Percentiles rank a stretch among this genome's conserved stretches.
Evolutionary conservation across 1,140 invertebrate genomes (phyloP).

Genomic region (Cecropterus lyciades): DNA sequence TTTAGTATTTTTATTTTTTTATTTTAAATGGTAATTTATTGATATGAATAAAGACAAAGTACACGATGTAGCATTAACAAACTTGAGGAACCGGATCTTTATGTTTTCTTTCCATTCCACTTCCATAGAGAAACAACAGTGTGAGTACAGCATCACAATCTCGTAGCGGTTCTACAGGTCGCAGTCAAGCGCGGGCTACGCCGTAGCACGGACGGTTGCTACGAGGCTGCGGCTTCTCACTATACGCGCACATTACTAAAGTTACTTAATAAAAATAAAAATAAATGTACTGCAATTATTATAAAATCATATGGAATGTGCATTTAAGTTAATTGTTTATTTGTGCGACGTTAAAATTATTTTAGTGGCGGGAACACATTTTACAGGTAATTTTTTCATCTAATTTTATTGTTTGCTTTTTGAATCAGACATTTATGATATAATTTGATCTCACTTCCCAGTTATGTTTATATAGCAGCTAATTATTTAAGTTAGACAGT

Average conservation of each 20-base stretch:
- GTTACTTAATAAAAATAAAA: background rate
- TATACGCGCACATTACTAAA: slow-evolving; percentile 1
- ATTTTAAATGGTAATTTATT: too few species aligned
- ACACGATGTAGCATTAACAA: too few species aligned
- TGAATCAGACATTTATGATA: background rate
- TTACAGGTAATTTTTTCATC: background rate
- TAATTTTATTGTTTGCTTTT: background rate
- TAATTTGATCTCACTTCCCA: too few species aligned
- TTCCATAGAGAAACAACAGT: background rate
- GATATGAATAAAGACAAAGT: too few species aligned
- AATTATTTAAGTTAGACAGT: too few species aligned
- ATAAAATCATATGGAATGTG: background rate
- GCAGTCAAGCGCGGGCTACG: slow-evolving; percentile 57
- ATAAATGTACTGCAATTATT: background rate
- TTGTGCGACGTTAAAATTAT: background rate
- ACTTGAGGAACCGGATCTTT: too few species aligned
- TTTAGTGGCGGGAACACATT: background rate
- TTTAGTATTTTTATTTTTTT: too few species aligned
- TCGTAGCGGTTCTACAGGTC: slow-evolving; percentile 55
- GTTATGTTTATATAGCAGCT: too few species aligned
- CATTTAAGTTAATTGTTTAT: background rate
- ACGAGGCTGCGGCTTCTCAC: slow-evolving; percentile 6
- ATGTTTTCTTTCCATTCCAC: too few species aligned
- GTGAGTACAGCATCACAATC: slow-evolving; percentile 20
- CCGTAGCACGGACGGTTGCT: slow-evolving; percentile 54